phyloP scores from a whole-genome alignment of 2,797 vertebrate genomes.

The Fringilla coelebs region DNA sequence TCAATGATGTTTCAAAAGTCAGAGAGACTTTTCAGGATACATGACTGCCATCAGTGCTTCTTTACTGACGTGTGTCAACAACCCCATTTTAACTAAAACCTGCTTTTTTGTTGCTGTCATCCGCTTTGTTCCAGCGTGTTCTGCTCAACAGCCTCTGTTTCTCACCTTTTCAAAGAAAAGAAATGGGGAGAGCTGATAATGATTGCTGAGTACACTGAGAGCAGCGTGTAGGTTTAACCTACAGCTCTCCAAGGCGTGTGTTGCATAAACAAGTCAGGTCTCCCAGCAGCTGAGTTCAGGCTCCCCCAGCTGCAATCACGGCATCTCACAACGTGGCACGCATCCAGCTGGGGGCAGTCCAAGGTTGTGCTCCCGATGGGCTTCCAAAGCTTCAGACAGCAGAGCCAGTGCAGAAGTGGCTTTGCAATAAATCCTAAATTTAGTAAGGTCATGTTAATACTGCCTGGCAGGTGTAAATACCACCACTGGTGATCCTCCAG shows the following conservation, averaged over 20 bases:
- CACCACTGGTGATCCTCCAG: neutral
- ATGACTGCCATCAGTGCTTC: neutral
- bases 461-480: constrained; percentile 44
- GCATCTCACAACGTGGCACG: neutral
- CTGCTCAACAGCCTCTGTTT: neutral
- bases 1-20: neutral
- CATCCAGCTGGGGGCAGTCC: neutral
- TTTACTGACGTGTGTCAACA: neutral
- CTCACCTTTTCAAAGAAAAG: neutral
- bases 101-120: neutral
- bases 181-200: neutral
- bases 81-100: neutral
- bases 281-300: neutral
- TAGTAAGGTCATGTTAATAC: constrained; percentile 36
- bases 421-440: constrained; percentile 28
- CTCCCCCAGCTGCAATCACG: neutral
- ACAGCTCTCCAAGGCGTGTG: neutral
- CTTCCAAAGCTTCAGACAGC: neutral
- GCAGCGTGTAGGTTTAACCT: neutral
- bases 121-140: fast-evolving
- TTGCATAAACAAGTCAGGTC: neutral
- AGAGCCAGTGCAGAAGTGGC: neutral
- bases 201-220: neutral
- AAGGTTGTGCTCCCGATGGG: neutral
- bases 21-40: neutral